phyloP scores from a whole-genome alignment of 37 sponge, comb jelly and placozoan species.

The Diacarnus erythraeanus region DNA sequence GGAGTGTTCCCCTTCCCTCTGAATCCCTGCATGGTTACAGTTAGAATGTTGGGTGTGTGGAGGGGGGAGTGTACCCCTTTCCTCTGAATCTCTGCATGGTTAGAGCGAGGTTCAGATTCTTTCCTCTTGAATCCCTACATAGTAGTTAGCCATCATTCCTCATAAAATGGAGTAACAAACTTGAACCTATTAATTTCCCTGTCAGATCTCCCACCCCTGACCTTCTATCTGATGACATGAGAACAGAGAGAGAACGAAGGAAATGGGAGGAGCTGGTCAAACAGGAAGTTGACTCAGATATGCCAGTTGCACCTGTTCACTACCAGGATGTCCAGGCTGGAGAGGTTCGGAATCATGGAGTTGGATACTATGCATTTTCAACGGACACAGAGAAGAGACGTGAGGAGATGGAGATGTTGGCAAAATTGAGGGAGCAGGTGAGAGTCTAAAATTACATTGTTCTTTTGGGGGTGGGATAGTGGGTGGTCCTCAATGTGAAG shows the following conservation, averaged over 20 bases:
- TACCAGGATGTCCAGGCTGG: conserved; percentile 67
- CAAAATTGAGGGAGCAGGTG: conserved; percentile 79
- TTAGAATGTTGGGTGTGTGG: too few species aligned
- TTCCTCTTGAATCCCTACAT: too few species aligned
- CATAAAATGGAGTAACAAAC: too few species aligned
- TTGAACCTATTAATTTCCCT: too few species aligned
- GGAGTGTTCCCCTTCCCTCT: too few species aligned
- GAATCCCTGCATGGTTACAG: too few species aligned
- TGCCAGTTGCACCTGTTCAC: conserved; percentile 67
- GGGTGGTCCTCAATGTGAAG: too few species aligned
- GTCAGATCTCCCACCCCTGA: conserved; percentile 58
- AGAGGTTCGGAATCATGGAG: conserved; percentile 85
- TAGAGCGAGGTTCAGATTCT: too few species aligned
- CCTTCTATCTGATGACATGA: conserved; percentile 77
- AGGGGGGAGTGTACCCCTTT: too few species aligned
- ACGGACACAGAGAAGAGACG: conserved; percentile 70
- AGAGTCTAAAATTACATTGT: not conserved
- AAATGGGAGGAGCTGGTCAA: conserved; percentile 59
- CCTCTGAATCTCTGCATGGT: too few species aligned
- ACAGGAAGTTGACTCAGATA: conserved; percentile 25
- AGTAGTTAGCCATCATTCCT: too few species aligned
- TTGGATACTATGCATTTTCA: conserved; percentile 88
- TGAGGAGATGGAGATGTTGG: conserved; percentile 76
- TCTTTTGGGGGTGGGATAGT: not conserved
- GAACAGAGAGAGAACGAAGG: conserved; percentile 40